Evolutionary conservation across 2,113 vertebrate genomes (phyloP), one percentile per base, ranked within the genome.

Genomic region (Dipodomys merriami): DNA sequence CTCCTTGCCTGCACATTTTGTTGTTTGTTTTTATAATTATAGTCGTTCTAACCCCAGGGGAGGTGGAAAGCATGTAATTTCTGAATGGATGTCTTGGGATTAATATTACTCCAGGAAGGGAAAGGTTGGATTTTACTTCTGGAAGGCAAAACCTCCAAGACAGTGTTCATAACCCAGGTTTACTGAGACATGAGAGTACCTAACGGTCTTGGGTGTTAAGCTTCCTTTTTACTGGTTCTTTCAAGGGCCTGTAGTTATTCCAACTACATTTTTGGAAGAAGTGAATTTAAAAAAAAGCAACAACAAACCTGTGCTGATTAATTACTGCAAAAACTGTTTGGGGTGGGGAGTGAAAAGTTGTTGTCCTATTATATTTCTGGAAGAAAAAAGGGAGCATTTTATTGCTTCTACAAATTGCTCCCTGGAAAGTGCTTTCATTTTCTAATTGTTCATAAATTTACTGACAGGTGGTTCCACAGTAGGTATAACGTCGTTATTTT

Each of bases 391-490:
- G 94, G 95, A 98, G 91, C 91, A 85, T 97, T 98, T 98, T 98
- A 98, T 97, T 88, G 83, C 15, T 71, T 27, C 18, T 91, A 77
- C 97, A 98, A 98, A 98, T 98, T 96, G 96, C 97, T 98, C 97
- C 97, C 98, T 96, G 96, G 98, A 97, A 98, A 98, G 97, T 96
- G 96, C 97, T 98, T 98, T 97, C 83, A 77, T 97, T 97, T 98
- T 97, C 97, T 98, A 98, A 98, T 98, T 98, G 98, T 98, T 98
- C 98, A 98, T 98, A 98, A 98, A 98, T 98, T 98, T 97, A 94
- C 98, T 98, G 97, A 97, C 98, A 98, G 98, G 98, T 98, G 98
- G 97, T 98, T 98, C 97, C 97, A 97, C 98, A 97, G 98, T 98
- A 98, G 97, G 97, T 97, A 93, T 93, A 96, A 94, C 96, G 91